Base-by-base conservation (phyloP, 1,140 invertebrate species). In the Microplitis demolitor region DNA sequence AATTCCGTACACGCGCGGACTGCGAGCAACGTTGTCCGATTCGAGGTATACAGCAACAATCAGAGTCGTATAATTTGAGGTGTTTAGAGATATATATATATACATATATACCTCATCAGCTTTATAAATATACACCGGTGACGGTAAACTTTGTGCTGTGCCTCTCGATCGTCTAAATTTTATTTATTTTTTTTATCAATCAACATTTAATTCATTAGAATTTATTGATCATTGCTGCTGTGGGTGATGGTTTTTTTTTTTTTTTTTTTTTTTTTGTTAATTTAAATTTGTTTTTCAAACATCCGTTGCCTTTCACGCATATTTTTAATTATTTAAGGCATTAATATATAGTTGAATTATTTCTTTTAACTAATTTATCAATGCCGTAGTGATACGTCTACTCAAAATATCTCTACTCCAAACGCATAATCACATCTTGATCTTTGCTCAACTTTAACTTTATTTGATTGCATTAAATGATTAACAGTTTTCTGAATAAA, bases 1-100 rank as follows among this genome's bases (percentile, higher is more conserved):
- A 89, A 77, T 94, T 93, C 83, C 84, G 87, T 72, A 88, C 87
- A 70, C 76, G 86, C 50, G 82, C 86, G 72, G 88, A 88, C 64
- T 93, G 92, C 82, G 87, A 90, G 81, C 82, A 87, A 61, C 85
- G 86, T 67, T 92, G 91, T 75, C 78, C 78, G 31, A 71, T 70
- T 56, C 76, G 78, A 84, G 82, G 83, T 83, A 71, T 53, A 85
- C 73, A 78, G 60, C 51, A 77, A 69, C 70, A 77, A 69, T 54
- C 62, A 16, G 50, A 60, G 53, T 16, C 39, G 39, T 45, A 45
- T 45, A 61, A 56, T 66, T 34, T 63, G 53, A 60, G 14, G 67
- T 66, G 35, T 60, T 62, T 66, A 68, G 39, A 60, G 39, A 50
- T 72, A 13, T 11, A 14, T 16, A 11, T 24, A 3, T 31, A 9